Evolutionary conservation across 2,797 vertebrate species (phyloP), one percentile per base, ranked within the genome.

Genomic region (Botia kubotai): DNA sequence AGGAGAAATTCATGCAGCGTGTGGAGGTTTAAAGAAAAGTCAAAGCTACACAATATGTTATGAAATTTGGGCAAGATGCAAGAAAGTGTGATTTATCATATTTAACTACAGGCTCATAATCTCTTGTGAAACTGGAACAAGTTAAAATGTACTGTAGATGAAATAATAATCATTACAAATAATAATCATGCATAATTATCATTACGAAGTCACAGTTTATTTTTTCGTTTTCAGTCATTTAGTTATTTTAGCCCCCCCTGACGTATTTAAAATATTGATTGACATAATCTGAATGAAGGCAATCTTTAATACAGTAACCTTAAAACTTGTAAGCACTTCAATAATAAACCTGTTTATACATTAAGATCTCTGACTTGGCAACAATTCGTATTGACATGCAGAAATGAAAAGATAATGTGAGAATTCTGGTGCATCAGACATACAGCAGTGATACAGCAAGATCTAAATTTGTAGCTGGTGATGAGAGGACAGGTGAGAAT

Each of bases 341-440:
- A 46, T 46, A 46, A 46, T 46, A 10, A 46, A 46, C 8, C 6
- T 80, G 71, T 86, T 84, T 76, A 84, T 80, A 68, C 75, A 76
- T 74, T 39, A 39, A 39, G 33, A 33, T 3, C 4, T 33, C 33
- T 33, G 33, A 33, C 29, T 55, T 78, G 78, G 19, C 60, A 78
- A 63, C 82, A 85, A 88, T 83, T 82, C 75, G 79, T 83, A 83
- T 84, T 85, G 83, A 83, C 58, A 66, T 72, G 71, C 78, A 83
- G 70, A 74, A 81, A 86, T 83, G 77, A 83, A 85, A 80, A 74
- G 74, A 86, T 86, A 85, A 88, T 63, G 43, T 11, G 43, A 73
- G 79, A 71, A 55, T 68, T 48, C 43, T 43, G 53, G 72, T 74
- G 79, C 74, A 82, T 83, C 74, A 79, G 75, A 77, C 70, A 83